These are phyloP conservation scores for Dicyrtomina minuta DNA, from an alignment of 2,888 invertebrate species.

Conservation along the genomic window DNA sequence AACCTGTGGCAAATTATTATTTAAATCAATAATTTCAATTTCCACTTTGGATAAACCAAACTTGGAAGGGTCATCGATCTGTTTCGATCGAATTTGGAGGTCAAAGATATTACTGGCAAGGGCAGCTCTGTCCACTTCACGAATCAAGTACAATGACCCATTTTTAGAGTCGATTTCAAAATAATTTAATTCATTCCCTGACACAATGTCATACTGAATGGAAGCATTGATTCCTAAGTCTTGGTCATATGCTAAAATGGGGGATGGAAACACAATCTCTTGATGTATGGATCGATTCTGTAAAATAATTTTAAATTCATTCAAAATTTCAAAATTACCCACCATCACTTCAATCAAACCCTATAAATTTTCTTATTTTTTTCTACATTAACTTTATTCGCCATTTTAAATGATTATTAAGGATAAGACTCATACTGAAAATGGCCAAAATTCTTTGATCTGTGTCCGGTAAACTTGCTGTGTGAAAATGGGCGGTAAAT, in stretches of 20 bases:
- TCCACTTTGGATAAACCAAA: slow-evolving; percentile 73
- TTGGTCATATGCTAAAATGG: slow-evolving; percentile 77
- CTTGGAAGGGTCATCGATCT: slow-evolving; percentile 70
- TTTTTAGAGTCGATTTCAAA: slow-evolving; percentile 74
- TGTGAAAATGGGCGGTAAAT: slow-evolving; percentile 78
- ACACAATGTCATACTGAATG: slow-evolving; percentile 74
- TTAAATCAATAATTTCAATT: slow-evolving; percentile 72
- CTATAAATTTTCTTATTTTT: background rate
- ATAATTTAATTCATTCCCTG: slow-evolving; percentile 75
- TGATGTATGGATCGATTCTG: slow-evolving; percentile 73
- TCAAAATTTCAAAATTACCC: background rate
- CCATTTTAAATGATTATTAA: background rate
- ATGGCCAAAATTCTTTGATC: slow-evolving; percentile 78
- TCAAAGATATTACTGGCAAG: slow-evolving; percentile 54
- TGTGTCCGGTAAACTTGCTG: slow-evolving; percentile 75
- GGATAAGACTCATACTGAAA: slow-evolving; percentile 64
- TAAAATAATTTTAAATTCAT: slow-evolving; percentile 38
- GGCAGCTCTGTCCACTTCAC: slow-evolving; percentile 77
- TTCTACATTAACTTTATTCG: background rate
- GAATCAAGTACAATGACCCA: slow-evolving; percentile 74
- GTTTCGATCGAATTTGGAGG: slow-evolving; percentile 70
- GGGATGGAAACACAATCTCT: slow-evolving; percentile 69
- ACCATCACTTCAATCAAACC: background rate
- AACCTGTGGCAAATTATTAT: slow-evolving; percentile 70
- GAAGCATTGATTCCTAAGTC: slow-evolving; percentile 73